Evolutionary conservation across 2,113 vertebrate genomes (phyloP), one percentile per base, ranked within the genome.

Genomic region (Vulpes vulpes): DNA sequence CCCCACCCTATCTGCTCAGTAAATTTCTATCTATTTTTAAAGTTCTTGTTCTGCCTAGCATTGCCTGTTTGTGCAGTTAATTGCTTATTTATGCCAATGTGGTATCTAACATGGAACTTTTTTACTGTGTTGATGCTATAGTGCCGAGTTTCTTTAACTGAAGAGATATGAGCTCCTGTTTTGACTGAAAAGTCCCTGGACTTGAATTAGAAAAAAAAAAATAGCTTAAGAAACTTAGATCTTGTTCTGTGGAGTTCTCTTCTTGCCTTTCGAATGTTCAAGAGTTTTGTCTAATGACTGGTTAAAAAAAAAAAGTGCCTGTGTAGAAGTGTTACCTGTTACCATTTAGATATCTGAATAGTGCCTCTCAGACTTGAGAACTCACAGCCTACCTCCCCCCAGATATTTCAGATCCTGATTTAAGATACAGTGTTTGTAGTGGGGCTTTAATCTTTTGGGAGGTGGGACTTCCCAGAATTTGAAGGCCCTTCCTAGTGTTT

Each of bases 171-270:
- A 51, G 53, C 32, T 88, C 73, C 64, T 81, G 14, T 49, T 20
- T 74, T 96, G 11, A 81, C 49, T 35, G 20, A 71, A 49, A 93
- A 57, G 67, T 91, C 35, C 53, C 7, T 91, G 30, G 51, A 59
- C 49, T 71, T 82, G 30, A 91, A 51, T 94, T 78, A 91, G 91
- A 84, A 90, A 89, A 97, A 35, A 79, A 23, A 62, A 23, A 62
- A 32, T 67, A 22, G 79, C 64, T 78, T 78, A 65, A 90, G 32
- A 91, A 92, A 60, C 69, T 92, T 79, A 92, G 10, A 81, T 32
- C 88, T 92, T 96, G 11, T n/a, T 69, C 51, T 88, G 15, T 62
- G 55, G 22, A 51, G 57, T 73, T 10, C 43, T 30, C 51, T 25
- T 78, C 43, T 30, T 80, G 32, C 94, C 67, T 87, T 95, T 86